Evolutionary conservation across 2,113 vertebrate species (phyloP).

Genomic region (Paratilapia polleni): DNA sequence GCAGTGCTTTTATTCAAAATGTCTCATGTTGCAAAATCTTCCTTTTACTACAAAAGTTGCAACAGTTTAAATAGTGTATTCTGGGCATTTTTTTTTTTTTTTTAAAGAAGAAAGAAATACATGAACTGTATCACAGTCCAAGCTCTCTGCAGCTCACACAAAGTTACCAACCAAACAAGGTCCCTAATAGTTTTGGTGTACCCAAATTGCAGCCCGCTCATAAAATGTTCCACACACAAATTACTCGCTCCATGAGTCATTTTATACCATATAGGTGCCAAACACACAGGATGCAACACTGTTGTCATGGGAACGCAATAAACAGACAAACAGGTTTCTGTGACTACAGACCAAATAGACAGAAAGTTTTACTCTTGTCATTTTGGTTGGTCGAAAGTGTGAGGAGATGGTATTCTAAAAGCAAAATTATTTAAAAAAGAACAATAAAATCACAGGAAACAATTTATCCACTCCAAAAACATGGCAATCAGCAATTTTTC

Average conservation of each 20-base stretch:
- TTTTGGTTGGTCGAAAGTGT: background rate
- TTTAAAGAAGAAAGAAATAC: background rate
- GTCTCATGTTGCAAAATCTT: background rate
- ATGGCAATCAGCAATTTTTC: background rate
- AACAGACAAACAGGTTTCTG: slow-evolving; percentile 55
- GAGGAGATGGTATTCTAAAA: background rate
- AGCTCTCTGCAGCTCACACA: slow-evolving; percentile 20
- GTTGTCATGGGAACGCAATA: slow-evolving; percentile 67
- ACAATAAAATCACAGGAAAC: background rate
- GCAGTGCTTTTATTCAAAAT: too few relatives aligned
- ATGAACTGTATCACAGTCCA: background rate
- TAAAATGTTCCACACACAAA: slow-evolving; percentile 75
- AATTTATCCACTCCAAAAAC: background rate
- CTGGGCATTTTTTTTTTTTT: background rate
- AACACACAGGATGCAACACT: slow-evolving; percentile 53
- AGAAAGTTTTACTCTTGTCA: background rate
- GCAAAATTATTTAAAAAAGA: background rate
- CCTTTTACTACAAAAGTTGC: background rate
- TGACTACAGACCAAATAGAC: background rate
- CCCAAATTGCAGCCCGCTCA: slow-evolving; percentile 71
- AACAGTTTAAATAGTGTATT: background rate
- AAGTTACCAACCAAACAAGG: slow-evolving; percentile 40
- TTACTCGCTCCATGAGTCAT: slow-evolving; percentile 70
- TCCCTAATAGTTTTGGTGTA: slow-evolving; percentile 70
- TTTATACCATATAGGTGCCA: slow-evolving; percentile 55